phyloP scores from a whole-genome alignment of 2,797 vertebrate genomes.

The Menidia menidia region DNA sequence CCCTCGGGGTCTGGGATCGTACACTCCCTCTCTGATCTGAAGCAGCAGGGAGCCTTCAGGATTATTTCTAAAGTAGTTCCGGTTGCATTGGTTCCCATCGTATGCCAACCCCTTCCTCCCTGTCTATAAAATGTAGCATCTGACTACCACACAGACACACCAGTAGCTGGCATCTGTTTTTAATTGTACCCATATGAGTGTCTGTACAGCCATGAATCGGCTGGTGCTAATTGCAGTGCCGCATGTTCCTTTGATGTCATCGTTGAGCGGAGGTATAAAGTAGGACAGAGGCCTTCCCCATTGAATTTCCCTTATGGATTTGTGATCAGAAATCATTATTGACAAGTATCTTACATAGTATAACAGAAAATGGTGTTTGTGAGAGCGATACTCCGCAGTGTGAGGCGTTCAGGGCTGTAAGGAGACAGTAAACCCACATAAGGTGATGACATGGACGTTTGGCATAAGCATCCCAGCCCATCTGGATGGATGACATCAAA shows the following conservation, averaged over 20 bases:
- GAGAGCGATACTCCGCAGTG: slow-evolving; percentile 38
- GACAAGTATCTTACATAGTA: slow-evolving; percentile 20
- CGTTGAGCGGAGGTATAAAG: slow-evolving; percentile 21
- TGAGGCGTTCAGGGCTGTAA: slow-evolving; percentile 42
- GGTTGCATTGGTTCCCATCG: slow-evolving; percentile 45
- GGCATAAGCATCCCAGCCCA: slow-evolving; percentile 42
- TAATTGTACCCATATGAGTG: slow-evolving; percentile 71
- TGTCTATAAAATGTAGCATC: slow-evolving; percentile 28
- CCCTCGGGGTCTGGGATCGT: slow-evolving; percentile 43
- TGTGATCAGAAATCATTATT: slow-evolving; percentile 51
- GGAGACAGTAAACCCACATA: slow-evolving; percentile 55
- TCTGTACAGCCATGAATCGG: slow-evolving; percentile 41
- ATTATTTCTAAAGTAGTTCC: slow-evolving; percentile 59
- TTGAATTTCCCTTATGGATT: slow-evolving; percentile 38
- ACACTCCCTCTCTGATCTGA: slow-evolving; percentile 62
- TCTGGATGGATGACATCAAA: neutral
- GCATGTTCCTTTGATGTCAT: slow-evolving; percentile 36
- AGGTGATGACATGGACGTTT: slow-evolving; percentile 55
- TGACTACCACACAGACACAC: slow-evolving; percentile 26
- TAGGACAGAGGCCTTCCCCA: slow-evolving; percentile 15
- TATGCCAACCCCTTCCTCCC: slow-evolving; percentile 21
- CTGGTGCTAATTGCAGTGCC: slow-evolving; percentile 59
- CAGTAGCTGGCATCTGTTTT: slow-evolving; percentile 73
- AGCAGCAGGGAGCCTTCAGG: slow-evolving; percentile 47
- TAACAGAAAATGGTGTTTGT: neutral